Evolutionary conservation across 2,888 invertebrate genomes (phyloP).

Genomic region (Tachina lurida): DNA sequence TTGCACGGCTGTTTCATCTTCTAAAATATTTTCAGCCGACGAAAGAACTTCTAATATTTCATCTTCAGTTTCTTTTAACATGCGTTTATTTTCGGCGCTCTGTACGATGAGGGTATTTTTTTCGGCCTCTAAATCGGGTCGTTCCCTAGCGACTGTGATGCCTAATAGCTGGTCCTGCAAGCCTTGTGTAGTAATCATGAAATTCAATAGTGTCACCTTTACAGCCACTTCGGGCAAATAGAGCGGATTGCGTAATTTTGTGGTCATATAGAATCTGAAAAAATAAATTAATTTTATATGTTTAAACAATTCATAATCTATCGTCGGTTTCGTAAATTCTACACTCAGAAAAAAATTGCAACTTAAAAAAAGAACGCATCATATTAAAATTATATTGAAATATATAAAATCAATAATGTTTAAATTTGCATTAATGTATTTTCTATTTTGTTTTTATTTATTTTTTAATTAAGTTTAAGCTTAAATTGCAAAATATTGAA

Average conservation of each 20-base stretch:
- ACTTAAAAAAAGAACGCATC: too few relatives aligned
- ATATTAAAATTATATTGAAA: too few relatives aligned
- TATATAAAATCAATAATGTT: too few relatives aligned
- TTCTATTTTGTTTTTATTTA: too few relatives aligned
- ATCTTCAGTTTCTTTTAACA: conserved; percentile 94
- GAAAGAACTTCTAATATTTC: conserved; percentile 92
- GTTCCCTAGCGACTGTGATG: conserved; percentile 94
- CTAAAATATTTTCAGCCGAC: conserved; percentile 91
- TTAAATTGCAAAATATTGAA: too few relatives aligned
- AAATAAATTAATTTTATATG: not conserved
- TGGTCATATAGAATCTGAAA: conserved; percentile 94
- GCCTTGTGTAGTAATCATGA: conserved; percentile 95
- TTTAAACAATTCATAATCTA: not conserved
- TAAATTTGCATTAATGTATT: too few relatives aligned
- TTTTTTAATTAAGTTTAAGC: too few relatives aligned
- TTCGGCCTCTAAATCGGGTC: conserved; percentile 95
- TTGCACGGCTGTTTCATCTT: conserved; percentile 95
- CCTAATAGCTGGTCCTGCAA: conserved; percentile 94
- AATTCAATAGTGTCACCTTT: conserved; percentile 94
- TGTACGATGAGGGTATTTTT: conserved; percentile 94
- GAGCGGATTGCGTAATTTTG: conserved; percentile 96
- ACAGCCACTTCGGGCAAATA: conserved; percentile 97
- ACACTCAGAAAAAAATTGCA: too few relatives aligned
- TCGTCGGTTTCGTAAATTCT: too few relatives aligned
- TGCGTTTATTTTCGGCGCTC: conserved; percentile 91